phyloP scores from a whole-genome alignment of 2,888 invertebrate species.

The Alviniconcha strummeri region DNA sequence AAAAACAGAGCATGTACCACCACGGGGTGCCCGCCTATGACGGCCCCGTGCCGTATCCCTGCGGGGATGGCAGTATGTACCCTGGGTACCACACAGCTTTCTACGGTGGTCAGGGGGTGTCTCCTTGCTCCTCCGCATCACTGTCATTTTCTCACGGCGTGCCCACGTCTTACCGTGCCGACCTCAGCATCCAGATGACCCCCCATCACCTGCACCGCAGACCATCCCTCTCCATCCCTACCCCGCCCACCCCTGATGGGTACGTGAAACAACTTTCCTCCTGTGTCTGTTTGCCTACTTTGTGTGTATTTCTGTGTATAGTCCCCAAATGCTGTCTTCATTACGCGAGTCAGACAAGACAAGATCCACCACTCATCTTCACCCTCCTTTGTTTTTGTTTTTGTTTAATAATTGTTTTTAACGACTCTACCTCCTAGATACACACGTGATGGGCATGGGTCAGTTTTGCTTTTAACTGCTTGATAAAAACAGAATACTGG shows the following conservation, averaged over 20 bases:
- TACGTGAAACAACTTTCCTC: slow-evolving; percentile 37
- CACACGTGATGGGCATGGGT: too few species aligned
- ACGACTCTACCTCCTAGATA: too few species aligned
- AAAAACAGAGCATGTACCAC: slow-evolving; percentile 52
- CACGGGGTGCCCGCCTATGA: slow-evolving; percentile 46
- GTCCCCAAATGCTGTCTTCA: too few species aligned
- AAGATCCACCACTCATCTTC: too few species aligned
- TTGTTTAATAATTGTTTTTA: too few species aligned
- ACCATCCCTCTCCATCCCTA: slow-evolving; percentile 60
- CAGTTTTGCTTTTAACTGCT: too few species aligned
- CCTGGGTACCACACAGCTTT: slow-evolving; percentile 55
- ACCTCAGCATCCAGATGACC: slow-evolving; percentile 50
- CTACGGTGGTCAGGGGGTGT: slow-evolving; percentile 51
- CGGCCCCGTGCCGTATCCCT: slow-evolving; percentile 44
- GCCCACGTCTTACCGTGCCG: slow-evolving; percentile 49
- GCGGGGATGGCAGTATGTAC: slow-evolving; percentile 42
- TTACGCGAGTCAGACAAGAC: neutral
- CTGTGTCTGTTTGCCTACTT: too few species aligned
- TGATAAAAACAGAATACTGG: too few species aligned
- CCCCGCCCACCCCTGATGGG: slow-evolving; percentile 62
- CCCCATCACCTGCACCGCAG: slow-evolving; percentile 56
- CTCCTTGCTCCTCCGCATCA: slow-evolving; percentile 43
- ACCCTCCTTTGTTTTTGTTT: too few species aligned
- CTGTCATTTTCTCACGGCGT: slow-evolving; percentile 40
- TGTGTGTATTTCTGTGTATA: too few species aligned